A percentile compares a stretch with the other conserved stretches of the same genome.
Evolutionary conservation across 2,888 invertebrate genomes (phyloP).

Genomic region (Exocentrus adspersus): DNA sequence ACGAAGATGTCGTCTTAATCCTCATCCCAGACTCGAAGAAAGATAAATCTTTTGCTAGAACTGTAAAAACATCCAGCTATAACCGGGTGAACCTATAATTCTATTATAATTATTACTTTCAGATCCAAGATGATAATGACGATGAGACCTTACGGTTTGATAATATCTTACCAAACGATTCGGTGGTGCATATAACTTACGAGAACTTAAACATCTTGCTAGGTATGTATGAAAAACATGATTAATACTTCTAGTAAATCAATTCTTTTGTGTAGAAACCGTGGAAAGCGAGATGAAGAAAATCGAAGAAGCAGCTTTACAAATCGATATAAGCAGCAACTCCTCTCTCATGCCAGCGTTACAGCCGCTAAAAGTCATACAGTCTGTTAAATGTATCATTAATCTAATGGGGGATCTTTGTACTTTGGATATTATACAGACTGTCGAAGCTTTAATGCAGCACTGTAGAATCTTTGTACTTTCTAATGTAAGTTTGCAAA

Average conservation of each 20-base stretch:
- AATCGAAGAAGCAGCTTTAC: constrained; percentile 73
- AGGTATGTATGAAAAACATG: constrained; percentile 68
- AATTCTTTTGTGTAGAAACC: constrained; percentile 70
- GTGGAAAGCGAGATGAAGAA: constrained; percentile 84
- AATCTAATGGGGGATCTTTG: constrained; percentile 89
- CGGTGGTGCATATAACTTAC: constrained; percentile 78
- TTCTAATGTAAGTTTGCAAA: constrained; percentile 50
- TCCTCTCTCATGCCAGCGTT: constrained; percentile 60
- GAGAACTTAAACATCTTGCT: constrained; percentile 87
- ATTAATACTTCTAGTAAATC: neutral
- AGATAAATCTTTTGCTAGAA: constrained; percentile 79
- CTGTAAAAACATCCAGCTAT: constrained; percentile 65
- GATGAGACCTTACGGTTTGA: constrained; percentile 80
- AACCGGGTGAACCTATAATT: too few species aligned
- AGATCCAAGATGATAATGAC: constrained; percentile 81
- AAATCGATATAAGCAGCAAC: constrained; percentile 61
- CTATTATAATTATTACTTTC: too few species aligned
- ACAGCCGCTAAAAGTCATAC: constrained; percentile 80
- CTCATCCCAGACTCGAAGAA: constrained; percentile 74
- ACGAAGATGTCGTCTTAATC: constrained; percentile 83
- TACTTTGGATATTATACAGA: constrained; percentile 85
- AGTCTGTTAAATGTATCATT: constrained; percentile 93
- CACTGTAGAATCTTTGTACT: constrained; percentile 50
- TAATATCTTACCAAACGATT: constrained; percentile 81
- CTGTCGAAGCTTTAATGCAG: constrained; percentile 65